Percentiles rank a stretch among this genome's conserved stretches.
phyloP scores from a whole-genome alignment of 2,797 vertebrate genomes.

The Gephyroberyx darwinii region DNA sequence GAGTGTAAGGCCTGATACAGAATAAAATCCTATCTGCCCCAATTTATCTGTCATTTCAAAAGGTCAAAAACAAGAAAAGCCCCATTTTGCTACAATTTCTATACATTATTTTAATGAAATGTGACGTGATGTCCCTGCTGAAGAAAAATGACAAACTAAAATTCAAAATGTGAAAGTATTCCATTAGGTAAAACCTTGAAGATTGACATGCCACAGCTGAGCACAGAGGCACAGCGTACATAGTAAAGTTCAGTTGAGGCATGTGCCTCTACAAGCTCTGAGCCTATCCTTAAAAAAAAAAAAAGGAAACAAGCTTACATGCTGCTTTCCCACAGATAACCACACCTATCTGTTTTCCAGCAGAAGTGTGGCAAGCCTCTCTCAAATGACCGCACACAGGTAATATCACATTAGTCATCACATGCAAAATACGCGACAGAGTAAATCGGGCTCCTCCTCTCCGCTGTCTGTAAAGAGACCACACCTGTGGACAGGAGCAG shows the following conservation, averaged over 20 bases:
- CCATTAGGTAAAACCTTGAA: background rate
- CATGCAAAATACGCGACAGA: slow-evolving; percentile 64
- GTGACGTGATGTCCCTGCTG: background rate
- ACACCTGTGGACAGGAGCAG: slow-evolving; percentile 72
- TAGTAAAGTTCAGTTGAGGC: slow-evolving; percentile 40
- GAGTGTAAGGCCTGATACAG: slow-evolving; percentile 5
- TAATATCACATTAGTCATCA: slow-evolving; percentile 67
- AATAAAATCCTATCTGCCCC: slow-evolving; percentile 8
- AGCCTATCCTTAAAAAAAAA: background rate
- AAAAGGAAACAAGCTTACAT: background rate
- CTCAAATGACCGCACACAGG: slow-evolving; percentile 54
- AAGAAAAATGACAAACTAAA: too few relatives aligned
- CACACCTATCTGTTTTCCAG: slow-evolving; percentile 50
- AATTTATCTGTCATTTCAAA: background rate
- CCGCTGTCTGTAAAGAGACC: slow-evolving; percentile 53
- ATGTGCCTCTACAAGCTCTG: slow-evolving; percentile 2
- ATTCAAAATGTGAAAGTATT: background rate
- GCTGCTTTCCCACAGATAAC: slow-evolving; percentile 57
- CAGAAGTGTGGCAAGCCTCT: slow-evolving; percentile 45
- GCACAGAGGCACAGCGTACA: background rate
- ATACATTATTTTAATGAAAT: background rate
- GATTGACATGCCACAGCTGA: background rate
- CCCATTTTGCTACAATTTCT: too few relatives aligned
- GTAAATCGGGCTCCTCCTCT: slow-evolving; percentile 54
- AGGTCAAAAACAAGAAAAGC: background rate